These are phyloP conservation scores for Sarcophilus harrisii DNA, from an alignment of 2,797 vertebrate species.

Conservation along the genomic window DNA sequence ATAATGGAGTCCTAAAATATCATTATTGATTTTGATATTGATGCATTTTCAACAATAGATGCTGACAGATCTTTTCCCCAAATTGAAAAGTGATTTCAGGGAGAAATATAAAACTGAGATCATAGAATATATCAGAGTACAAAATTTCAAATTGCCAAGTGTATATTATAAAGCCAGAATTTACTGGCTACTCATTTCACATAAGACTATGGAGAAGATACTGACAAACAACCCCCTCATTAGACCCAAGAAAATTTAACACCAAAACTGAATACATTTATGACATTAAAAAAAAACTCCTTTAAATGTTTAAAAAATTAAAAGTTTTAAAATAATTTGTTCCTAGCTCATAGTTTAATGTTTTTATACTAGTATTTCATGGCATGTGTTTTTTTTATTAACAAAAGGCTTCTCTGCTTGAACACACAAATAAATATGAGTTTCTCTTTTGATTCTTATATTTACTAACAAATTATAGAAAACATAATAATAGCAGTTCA, in stretches of 20 bases:
- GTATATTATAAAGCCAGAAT: slow-evolving; percentile 13
- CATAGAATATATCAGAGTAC: slow-evolving; percentile 33
- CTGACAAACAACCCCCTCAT: slow-evolving; percentile 20
- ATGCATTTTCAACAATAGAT: slow-evolving; percentile 60
- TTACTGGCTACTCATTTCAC: slow-evolving; percentile 4
- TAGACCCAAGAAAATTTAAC: slow-evolving; percentile 27
- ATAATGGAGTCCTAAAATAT: slow-evolving; percentile 57
- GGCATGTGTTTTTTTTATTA: slow-evolving; percentile 17
- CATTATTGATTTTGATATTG: slow-evolving; percentile 67
- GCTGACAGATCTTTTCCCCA: slow-evolving; percentile 46
- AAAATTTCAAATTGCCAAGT: slow-evolving; percentile 19
- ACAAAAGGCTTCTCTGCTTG: background rate
- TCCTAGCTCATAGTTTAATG: slow-evolving; percentile 9
- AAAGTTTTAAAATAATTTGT: background rate
- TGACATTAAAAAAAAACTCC: slow-evolving; percentile 4
- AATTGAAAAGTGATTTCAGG: slow-evolving; percentile 60
- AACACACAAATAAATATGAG: background rate
- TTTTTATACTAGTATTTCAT: slow-evolving; percentile 16
- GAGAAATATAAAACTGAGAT: slow-evolving; percentile 50
- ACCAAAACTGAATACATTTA: background rate
- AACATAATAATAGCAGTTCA: background rate
- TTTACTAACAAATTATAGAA: background rate
- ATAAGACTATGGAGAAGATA: slow-evolving; percentile 10
- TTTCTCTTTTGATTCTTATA: background rate
- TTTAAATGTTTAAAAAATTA: background rate